Base-by-base conservation (phyloP, 2,797 vertebrate species). In the Takifugu ocellatus region DNA sequence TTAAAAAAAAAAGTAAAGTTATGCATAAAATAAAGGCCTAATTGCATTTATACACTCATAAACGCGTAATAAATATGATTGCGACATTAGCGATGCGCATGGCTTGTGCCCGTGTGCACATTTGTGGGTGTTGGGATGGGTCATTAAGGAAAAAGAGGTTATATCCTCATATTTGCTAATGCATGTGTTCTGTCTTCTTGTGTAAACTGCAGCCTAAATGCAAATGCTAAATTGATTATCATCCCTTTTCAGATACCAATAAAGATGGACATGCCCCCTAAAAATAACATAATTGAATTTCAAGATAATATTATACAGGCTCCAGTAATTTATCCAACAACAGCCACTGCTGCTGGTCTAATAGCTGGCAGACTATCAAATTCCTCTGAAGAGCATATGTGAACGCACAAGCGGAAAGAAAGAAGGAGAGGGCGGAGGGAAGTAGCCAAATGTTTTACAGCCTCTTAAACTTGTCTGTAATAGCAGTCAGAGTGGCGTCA, bases 401-500 rank as follows among this genome's bases (percentile, higher is more conserved):
- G 56, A 45, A 50, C 25, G 57, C 59, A 59, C 17, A 14, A 17
- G 45, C 17, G 21, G 11, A 46, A 31, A 25, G 29, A 51, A 6
- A 55, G 17, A 61, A 45, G 31, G 25, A 33, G 49, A 26, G 6
- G 73, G 57, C 55, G 51, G 61, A 62, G 71, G 52, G 68, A 86
- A 81, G 81, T 81, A 84, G 83, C 83, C 84, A 88, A 87, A 88
- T 85, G 79, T 84, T 88, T 88, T 85, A 87, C 82, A 76, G 81
- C 88, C 84, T 87, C 84, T 85, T 89, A 88, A 89, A 88, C 74
- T 81, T 81, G 88, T 87, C 84, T 86, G 82, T 88, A 87, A 86
- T 82, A 84, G 86, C 81, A 87, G 85, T 87, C 88, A 83, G 83
- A 87, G 84, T 80, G 86, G 85, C 86, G 86, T 89, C 86, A 71